Evolutionary conservation across 1,140 invertebrate genomes (phyloP).

Genomic region (Berghia stephanieae): DNA sequence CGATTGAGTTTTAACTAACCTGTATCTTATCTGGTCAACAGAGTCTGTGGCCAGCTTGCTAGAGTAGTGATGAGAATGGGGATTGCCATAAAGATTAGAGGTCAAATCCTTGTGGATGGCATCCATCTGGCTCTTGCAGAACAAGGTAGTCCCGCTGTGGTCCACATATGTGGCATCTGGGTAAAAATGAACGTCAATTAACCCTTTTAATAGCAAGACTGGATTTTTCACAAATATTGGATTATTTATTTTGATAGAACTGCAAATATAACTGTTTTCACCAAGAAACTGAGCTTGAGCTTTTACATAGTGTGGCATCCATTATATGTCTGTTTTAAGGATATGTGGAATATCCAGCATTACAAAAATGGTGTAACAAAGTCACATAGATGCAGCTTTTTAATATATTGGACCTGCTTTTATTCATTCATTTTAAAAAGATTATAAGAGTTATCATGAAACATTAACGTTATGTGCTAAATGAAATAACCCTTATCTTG

Average conservation of each 20-base stretch:
- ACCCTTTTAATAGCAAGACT: background rate
- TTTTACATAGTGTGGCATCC: no score
- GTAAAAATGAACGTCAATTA: background rate
- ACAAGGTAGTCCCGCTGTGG: slow-evolving; percentile 88
- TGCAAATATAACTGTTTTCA: background rate
- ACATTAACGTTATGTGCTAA: no score
- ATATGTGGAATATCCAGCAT: background rate
- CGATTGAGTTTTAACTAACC: no score
- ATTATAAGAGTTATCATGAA: no score
- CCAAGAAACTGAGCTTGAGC: background rate
- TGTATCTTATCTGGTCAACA: slow-evolving; percentile 82
- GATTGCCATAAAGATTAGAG: slow-evolving; percentile 84
- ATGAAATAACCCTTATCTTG: no score
- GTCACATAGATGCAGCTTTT: no score
- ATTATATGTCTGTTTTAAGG: no score
- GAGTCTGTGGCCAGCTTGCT: slow-evolving; percentile 81
- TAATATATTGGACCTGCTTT: no score
- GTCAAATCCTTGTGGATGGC: slow-evolving; percentile 74
- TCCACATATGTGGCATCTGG: slow-evolving; percentile 81
- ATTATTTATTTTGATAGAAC: background rate
- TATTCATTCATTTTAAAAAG: no score
- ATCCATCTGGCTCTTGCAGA: slow-evolving; percentile 79
- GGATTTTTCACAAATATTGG: background rate
- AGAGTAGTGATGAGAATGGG: slow-evolving; percentile 78
- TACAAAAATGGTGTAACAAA: slow-evolving; percentile 3